phyloP scores from a whole-genome alignment of 2,113 vertebrate species.

The Gymnogyps californianus region DNA sequence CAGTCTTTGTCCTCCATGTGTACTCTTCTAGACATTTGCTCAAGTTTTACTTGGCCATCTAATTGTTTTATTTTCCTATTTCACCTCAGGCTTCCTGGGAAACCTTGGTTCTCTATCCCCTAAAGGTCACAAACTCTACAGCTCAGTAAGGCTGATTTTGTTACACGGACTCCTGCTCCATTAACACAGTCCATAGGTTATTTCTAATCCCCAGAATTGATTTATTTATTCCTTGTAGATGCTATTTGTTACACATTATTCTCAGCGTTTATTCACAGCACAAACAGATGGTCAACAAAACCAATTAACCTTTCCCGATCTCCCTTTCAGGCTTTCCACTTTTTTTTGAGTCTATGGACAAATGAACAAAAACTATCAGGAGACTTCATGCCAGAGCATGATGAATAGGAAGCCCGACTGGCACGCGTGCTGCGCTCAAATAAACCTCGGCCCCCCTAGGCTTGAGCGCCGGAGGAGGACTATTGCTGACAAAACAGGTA shows the following conservation, averaged over 20 bases:
- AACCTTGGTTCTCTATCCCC: not conserved
- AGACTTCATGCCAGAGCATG: constrained; percentile 57
- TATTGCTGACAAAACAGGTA: not conserved
- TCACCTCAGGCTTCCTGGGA: constrained; percentile 10
- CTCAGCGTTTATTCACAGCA: constrained; percentile 55
- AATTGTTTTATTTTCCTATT: not conserved
- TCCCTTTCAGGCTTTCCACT: constrained; percentile 63
- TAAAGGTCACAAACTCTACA: constrained; percentile 19
- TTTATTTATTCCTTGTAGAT: constrained; percentile 70
- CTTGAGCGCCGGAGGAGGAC: not conserved
- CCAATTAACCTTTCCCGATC: constrained; percentile 82
- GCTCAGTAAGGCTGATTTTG: constrained; percentile 38
- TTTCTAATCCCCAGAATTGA: constrained; percentile 62
- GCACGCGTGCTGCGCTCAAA: not conserved
- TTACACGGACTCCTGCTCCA: constrained; percentile 61
- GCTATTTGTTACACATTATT: constrained; percentile 68
- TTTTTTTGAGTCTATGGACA: constrained; percentile 49
- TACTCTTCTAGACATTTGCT: not conserved
- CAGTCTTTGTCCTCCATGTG: not conserved
- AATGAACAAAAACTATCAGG: constrained; percentile 64
- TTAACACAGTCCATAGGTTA: constrained; percentile 71
- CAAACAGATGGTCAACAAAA: constrained; percentile 85
- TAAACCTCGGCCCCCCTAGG: not conserved
- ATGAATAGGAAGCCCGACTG: constrained; percentile 57
- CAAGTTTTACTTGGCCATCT: not conserved